Evolutionary conservation across 2,888 invertebrate species (phyloP).

Genomic region (Pyrgus malvae): DNA sequence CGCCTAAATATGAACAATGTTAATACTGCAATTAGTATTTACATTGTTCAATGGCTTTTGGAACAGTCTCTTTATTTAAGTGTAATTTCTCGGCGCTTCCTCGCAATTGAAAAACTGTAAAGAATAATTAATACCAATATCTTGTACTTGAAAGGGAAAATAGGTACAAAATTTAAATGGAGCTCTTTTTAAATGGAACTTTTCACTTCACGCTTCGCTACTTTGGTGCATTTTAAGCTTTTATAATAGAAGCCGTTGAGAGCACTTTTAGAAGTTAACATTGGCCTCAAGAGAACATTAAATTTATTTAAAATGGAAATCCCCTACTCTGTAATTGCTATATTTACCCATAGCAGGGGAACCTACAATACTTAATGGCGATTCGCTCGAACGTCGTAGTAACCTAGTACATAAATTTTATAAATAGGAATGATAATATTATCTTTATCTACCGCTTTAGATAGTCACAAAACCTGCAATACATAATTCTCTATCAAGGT

Average conservation of each 20-base stretch:
- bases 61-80: not conserved
- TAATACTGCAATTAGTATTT: too few species aligned
- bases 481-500: too few species aligned
- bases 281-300: constrained; percentile 37
- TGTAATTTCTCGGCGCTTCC: not conserved
- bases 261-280: constrained; percentile 40
- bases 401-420: too few species aligned
- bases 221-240: constrained; percentile 58
- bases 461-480: too few species aligned
- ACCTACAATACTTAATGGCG: too few species aligned
- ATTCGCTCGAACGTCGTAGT: too few species aligned
- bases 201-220: constrained; percentile 56
- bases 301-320: constrained; percentile 33
- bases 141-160: constrained; percentile 10
- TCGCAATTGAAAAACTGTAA: constrained; percentile 3
- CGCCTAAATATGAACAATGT: too few species aligned
- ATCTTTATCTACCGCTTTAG: too few species aligned
- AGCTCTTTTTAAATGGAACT: constrained; percentile 42
- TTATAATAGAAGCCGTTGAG: constrained; percentile 51
- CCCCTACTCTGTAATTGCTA: not conserved
- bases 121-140: constrained; percentile 15
- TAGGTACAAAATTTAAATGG: constrained; percentile 25
- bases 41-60: not conserved
- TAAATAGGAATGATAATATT: too few species aligned
- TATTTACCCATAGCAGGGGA: not conserved